These are phyloP conservation scores for Stenotaenia linearis DNA, from an alignment of 2,888 invertebrate species.

Conservation along the genomic window DNA sequence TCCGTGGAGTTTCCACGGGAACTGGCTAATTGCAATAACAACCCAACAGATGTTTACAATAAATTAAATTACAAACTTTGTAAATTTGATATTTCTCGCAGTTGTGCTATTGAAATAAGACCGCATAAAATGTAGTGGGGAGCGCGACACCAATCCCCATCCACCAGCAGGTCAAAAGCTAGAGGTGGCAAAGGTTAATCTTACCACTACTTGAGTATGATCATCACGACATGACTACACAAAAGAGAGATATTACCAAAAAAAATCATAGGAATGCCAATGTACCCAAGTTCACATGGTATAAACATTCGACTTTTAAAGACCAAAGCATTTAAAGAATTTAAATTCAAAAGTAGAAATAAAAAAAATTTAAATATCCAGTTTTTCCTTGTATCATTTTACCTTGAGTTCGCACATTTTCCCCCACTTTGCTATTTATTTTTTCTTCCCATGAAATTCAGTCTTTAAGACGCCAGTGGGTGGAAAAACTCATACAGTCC, in stretches of 20 bases:
- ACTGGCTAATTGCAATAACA: too few species aligned
- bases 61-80: too few species aligned
- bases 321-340: background rate
- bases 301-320: background rate
- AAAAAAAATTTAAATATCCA: background rate
- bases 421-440: background rate
- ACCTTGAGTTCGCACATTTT: background rate
- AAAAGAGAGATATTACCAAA: background rate
- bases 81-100: too few species aligned
- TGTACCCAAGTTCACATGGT: background rate
- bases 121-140: background rate
- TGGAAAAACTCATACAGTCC: slow-evolving; percentile 19
- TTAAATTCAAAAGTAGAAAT: background rate
- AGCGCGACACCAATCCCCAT: background rate
- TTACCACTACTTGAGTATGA: slow-evolving; percentile 7
- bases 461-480: slow-evolving; percentile 11
- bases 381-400: background rate
- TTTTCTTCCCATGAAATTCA: background rate
- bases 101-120: background rate
- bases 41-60: too few species aligned
- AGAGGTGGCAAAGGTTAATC: background rate
- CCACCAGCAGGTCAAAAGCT: background rate
- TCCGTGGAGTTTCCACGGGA: too few species aligned
- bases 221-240: background rate
- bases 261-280: background rate